Evolutionary conservation across 2,888 invertebrate genomes (phyloP).

Genomic region (Melipona bicolor): DNA sequence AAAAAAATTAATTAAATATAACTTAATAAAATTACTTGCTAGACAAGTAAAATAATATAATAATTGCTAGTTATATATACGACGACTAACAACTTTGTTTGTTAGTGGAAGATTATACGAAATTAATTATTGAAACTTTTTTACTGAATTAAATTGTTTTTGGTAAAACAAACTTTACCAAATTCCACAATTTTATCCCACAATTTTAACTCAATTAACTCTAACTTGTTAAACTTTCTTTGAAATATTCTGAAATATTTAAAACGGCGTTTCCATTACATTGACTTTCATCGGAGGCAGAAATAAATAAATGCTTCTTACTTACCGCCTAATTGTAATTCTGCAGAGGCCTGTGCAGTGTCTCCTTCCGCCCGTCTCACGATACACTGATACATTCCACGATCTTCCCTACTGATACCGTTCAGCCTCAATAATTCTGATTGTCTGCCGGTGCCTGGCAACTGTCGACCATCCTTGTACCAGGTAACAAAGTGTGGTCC

Average conservation of each 20-base stretch:
- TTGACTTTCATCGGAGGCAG: background rate
- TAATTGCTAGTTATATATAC: too few relatives aligned
- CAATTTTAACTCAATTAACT: too few relatives aligned
- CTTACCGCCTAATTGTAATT: conserved; percentile 90
- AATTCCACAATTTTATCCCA: too few relatives aligned
- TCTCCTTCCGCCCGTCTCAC: conserved; percentile 90
- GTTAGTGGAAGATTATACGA: background rate
- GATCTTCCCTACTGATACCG: conserved; percentile 89
- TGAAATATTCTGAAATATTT: too few relatives aligned
- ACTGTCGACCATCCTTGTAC: conserved; percentile 89
- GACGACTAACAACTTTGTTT: too few relatives aligned
- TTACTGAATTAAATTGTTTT: too few relatives aligned
- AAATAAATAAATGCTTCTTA: conserved; percentile 75
- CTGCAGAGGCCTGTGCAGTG: conserved; percentile 91
- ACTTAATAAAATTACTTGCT: too few relatives aligned
- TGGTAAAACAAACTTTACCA: too few relatives aligned
- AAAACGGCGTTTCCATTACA: background rate
- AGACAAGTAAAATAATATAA: too few relatives aligned
- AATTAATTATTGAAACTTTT: background rate
- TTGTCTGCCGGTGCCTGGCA: conserved; percentile 88
- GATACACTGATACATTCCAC: conserved; percentile 92
- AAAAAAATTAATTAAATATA: too few relatives aligned
- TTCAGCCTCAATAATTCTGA: conserved; percentile 88
- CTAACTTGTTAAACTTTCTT: too few relatives aligned
- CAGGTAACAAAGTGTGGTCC: conserved; percentile 87